Percentiles rank a stretch among this genome's conserved stretches.
Evolutionary conservation across 1,140 invertebrate genomes (phyloP).

Genomic region (Eubasilissa regina): DNA sequence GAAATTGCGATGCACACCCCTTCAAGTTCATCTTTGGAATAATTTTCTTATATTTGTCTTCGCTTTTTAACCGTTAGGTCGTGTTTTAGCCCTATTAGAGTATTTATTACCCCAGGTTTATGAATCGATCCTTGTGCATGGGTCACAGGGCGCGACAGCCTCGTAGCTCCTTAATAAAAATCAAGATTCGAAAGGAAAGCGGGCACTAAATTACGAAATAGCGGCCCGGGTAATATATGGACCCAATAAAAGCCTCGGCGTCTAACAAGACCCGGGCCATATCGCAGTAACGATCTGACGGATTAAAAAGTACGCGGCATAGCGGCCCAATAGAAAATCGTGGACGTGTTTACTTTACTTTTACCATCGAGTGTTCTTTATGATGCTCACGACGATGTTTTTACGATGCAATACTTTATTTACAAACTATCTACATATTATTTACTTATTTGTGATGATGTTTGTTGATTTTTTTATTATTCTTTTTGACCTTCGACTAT

Average conservation of each 20-base stretch:
- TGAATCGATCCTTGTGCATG: neutral
- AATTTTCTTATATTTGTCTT: no score
- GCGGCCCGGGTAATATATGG: conserved; percentile 56
- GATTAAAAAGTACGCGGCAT: conserved; percentile 16
- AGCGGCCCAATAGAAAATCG: conserved; percentile 20
- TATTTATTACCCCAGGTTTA: neutral
- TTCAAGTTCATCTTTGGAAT: no score
- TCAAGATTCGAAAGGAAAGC: conserved; percentile 16
- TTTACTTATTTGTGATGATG: conserved; percentile 12
- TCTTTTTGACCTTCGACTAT: conserved; percentile 21
- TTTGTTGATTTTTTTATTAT: conserved; percentile 21
- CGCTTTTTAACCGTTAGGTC: no score
- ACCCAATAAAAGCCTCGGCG: conserved; percentile 57
- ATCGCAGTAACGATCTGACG: conserved; percentile 48
- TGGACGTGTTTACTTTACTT: conserved; percentile 26
- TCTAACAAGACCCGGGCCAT: conserved; percentile 50
- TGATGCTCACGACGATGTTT: conserved; percentile 30
- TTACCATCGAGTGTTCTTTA: conserved; percentile 4
- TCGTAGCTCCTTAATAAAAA: conserved; percentile 5
- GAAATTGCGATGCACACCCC: no score
- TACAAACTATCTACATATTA: conserved; percentile 32
- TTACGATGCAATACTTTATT: conserved; percentile 33
- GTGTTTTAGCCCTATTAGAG: neutral
- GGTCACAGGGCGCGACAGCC: neutral
- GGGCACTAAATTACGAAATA: conserved; percentile 43